Evolutionary conservation across 2,888 invertebrate genomes (phyloP).

Genomic region (Melieria picta): DNA sequence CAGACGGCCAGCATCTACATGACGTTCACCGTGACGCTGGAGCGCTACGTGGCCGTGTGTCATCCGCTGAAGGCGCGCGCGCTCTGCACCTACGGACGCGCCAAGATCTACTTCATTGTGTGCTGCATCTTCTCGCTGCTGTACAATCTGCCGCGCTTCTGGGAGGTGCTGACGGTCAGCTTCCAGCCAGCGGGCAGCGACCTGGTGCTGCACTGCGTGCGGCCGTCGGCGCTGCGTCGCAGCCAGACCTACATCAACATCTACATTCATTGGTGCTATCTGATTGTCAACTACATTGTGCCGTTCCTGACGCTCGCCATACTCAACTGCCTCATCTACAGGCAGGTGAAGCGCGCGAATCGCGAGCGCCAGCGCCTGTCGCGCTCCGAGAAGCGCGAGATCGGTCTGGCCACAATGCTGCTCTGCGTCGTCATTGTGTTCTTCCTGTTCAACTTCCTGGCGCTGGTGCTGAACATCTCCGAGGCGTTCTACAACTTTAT

Average conservation of each 20-base stretch:
- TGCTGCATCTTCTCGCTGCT: slow-evolving; percentile 83
- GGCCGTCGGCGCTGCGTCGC: slow-evolving; percentile 75
- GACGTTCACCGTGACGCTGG: slow-evolving; percentile 88
- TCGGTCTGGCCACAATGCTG: slow-evolving; percentile 94
- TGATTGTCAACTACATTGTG: slow-evolving; percentile 92
- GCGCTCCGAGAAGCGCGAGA: slow-evolving; percentile 89
- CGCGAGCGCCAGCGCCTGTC: slow-evolving; percentile 89
- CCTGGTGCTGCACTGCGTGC: slow-evolving; percentile 77
- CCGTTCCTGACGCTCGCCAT: slow-evolving; percentile 90
- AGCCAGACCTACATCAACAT: slow-evolving; percentile 81
- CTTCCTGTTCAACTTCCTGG: slow-evolving; percentile 90
- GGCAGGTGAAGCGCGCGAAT: slow-evolving; percentile 89
- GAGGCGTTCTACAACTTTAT: slow-evolving; percentile 80
- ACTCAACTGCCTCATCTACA: slow-evolving; percentile 90
- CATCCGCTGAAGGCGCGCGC: slow-evolving; percentile 89
- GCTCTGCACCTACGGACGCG: slow-evolving; percentile 89
- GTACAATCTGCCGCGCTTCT: slow-evolving; percentile 87
- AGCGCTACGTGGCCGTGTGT: slow-evolving; percentile 94
- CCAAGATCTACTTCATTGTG: slow-evolving; percentile 83
- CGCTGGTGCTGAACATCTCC: slow-evolving; percentile 85
- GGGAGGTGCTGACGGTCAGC: slow-evolving; percentile 72
- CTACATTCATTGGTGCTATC: slow-evolving; percentile 94
- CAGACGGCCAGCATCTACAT: slow-evolving; percentile 96
- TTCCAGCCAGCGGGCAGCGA: slow-evolving; percentile 59
- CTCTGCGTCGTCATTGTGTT: slow-evolving; percentile 94